A percentile compares a stretch with the other conserved stretches of the same genome.
Conservation (phyloP, 2,797 vertebrate species). For the Catostomus latipinnis region DNA sequence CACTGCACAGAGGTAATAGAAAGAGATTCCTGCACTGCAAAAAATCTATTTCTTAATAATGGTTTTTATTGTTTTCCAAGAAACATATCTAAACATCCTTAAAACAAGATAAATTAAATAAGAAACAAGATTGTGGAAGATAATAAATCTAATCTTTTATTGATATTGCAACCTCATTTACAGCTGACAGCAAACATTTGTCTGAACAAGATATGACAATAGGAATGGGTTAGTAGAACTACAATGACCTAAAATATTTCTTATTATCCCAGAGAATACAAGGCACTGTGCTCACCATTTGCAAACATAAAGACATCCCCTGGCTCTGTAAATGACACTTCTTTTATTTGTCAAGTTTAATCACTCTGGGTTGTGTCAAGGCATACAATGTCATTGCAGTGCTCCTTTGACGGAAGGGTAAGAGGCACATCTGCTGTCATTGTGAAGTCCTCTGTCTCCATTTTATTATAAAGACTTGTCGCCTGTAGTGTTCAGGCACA, state of each 20-base stretch:
- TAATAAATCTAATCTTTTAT: too few relatives aligned
- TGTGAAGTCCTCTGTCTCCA: constrained; percentile 31
- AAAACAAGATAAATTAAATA: too few relatives aligned
- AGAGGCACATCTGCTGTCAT: constrained; percentile 18
- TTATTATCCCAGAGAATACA: not conserved
- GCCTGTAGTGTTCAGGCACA: constrained; percentile 68
- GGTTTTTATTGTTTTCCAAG: too few relatives aligned
- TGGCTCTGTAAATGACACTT: constrained; percentile 20
- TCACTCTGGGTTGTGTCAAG: constrained; percentile 19
- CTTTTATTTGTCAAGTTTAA: constrained; percentile 38
- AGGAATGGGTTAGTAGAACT: not conserved
- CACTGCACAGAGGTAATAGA: not conserved
- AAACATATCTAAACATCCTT: too few relatives aligned
- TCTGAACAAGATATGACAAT: constrained; percentile 1
- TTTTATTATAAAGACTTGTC: constrained; percentile 72
- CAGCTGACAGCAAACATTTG: constrained; percentile 10
- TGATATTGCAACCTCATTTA: not conserved
- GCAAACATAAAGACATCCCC: not conserved
- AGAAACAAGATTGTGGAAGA: too few relatives aligned
- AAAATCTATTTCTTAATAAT: too few relatives aligned
- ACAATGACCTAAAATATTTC: not conserved
- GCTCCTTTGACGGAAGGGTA: constrained; percentile 25
- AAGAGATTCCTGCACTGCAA: not conserved
- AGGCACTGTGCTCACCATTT: not conserved
- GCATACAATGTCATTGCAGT: constrained; percentile 2